phyloP scores from a whole-genome alignment of 2,113 vertebrate genomes.

The Accipiter virgatus region DNA sequence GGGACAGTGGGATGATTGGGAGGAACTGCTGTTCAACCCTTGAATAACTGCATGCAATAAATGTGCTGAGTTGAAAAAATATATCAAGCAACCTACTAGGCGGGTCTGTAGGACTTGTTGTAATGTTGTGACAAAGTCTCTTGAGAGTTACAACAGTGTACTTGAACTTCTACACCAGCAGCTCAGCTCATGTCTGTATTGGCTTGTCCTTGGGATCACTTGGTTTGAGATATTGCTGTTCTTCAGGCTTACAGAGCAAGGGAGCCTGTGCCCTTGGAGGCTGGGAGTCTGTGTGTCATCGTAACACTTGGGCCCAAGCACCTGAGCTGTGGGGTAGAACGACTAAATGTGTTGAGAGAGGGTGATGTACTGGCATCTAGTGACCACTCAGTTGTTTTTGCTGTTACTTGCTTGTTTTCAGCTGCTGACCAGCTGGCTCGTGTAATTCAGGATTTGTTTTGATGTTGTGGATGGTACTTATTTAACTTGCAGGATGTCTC shows the following conservation, averaged over 20 bases:
- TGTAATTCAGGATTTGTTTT: not conserved
- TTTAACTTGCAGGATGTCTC: not conserved
- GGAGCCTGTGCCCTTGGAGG: not conserved
- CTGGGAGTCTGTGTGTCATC: not conserved
- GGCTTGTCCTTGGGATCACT: not conserved
- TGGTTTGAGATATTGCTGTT: not conserved
- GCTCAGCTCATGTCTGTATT: not conserved
- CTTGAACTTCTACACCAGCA: not conserved
- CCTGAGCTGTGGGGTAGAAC: not conserved
- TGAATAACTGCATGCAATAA: not conserved
- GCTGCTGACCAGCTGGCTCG: not conserved
- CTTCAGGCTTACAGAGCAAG: not conserved
- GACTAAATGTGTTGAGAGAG: not conserved
- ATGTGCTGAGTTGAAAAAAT: not conserved
- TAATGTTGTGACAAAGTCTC: not conserved
- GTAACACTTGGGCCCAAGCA: not conserved
- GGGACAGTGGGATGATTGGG: not conserved
- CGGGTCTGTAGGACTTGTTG: not conserved
- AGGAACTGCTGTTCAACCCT: not conserved
- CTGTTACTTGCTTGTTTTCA: not conserved
- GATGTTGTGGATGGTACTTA: not conserved
- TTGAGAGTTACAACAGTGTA: not conserved
- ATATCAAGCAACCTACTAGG: not conserved
- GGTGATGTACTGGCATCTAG: not conserved
- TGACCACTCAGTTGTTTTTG: rapidly evolving